A percentile compares a stretch with the other conserved stretches of the same genome.
phyloP scores from a whole-genome alignment of 2,888 invertebrate genomes.

The Pomacea canaliculata region DNA sequence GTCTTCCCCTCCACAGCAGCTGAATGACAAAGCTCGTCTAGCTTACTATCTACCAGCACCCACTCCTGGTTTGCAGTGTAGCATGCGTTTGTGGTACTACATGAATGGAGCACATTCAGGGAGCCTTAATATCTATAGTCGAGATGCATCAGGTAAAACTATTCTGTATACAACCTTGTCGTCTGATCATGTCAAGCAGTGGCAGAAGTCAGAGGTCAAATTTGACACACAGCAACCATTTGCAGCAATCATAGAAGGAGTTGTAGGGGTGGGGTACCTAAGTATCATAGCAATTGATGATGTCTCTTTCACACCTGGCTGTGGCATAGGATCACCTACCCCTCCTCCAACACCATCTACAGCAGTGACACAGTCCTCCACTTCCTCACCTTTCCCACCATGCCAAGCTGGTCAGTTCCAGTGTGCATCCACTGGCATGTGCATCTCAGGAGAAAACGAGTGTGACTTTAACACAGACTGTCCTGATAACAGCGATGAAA shows the following conservation, averaged over 20 bases:
- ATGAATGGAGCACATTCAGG: constrained; percentile 62
- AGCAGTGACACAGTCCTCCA: constrained; percentile 32
- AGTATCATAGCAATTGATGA: constrained; percentile 66
- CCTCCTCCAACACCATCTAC: constrained; percentile 35
- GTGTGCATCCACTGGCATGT: constrained; percentile 42
- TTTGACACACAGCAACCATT: constrained; percentile 42
- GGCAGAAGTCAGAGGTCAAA: constrained; percentile 54
- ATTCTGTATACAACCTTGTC: constrained; percentile 36
- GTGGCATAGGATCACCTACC: constrained; percentile 41
- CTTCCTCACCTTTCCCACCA: constrained; percentile 32
- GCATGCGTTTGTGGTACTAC: constrained; percentile 64
- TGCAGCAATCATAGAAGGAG: constrained; percentile 60
- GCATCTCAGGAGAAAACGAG: constrained; percentile 36
- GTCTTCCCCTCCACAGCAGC: constrained; percentile 31
- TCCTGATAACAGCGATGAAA: constrained; percentile 41
- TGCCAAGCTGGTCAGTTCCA: constrained; percentile 32
- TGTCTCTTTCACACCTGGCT: constrained; percentile 60
- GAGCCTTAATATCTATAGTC: constrained; percentile 47
- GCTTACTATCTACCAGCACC: constrained; percentile 42
- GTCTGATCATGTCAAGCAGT: constrained; percentile 59
- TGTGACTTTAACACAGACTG: constrained; percentile 49
- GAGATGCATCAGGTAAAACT: constrained; percentile 31
- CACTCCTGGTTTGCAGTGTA: constrained; percentile 50
- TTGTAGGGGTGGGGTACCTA: constrained; percentile 52
- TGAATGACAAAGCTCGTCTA: constrained; percentile 74